Percentiles rank a stretch among this genome's conserved stretches.
Evolutionary conservation across 2,113 vertebrate genomes (phyloP).

Genomic region (Pogona vitticeps): DNA sequence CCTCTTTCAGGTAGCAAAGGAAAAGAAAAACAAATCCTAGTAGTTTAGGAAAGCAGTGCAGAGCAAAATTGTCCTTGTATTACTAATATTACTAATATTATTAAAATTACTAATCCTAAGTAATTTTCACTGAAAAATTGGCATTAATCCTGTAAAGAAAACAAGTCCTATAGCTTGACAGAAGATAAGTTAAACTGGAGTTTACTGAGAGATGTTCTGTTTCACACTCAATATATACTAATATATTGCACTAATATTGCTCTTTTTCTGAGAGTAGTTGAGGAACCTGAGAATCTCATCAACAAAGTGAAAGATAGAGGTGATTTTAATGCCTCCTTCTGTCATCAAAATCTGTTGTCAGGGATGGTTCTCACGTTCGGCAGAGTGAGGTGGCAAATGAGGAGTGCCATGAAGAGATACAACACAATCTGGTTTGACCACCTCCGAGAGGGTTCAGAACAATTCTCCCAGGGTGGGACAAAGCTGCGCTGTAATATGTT

Average conservation of each 20-base stretch:
- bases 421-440: too few relatives aligned
- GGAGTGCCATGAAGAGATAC: too few relatives aligned
- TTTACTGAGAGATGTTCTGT: not conserved
- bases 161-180: not conserved
- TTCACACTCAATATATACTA: not conserved
- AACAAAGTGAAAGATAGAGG: not conserved
- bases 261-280: not conserved
- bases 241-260: not conserved
- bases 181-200: not conserved
- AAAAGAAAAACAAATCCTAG: rapidly evolving
- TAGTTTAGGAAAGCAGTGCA: not conserved
- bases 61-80: too few relatives aligned
- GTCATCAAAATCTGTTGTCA: not conserved
- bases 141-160: not conserved
- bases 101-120: too few relatives aligned
- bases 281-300: not conserved
- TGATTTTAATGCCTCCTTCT: not conserved
- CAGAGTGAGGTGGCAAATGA: not conserved
- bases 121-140: not conserved
- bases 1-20: rapidly evolving
- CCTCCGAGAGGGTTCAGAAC: too few relatives aligned
- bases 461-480: too few relatives aligned
- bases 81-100: too few relatives aligned
- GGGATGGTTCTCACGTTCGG: not conserved
- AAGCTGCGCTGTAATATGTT: too few relatives aligned